Evolutionary conservation across 1,140 invertebrate genomes (phyloP), one percentile per base, ranked within the genome.

Genomic region (Drosophila fuyamai): DNA sequence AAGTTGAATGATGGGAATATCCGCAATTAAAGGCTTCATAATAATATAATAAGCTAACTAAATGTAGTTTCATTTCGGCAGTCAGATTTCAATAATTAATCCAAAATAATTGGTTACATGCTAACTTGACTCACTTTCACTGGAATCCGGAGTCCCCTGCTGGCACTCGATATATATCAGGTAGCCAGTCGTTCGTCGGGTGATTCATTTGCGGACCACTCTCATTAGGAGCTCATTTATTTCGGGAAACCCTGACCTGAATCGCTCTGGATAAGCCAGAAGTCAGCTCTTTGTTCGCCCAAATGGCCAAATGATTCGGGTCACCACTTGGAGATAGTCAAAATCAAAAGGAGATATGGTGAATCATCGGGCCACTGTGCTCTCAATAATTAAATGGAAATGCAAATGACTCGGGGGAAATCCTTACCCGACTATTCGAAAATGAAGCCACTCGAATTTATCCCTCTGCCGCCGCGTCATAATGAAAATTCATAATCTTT

Each of bases 401-500:
- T 50, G 41, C 43, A 44, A 70, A 46, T 40, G 65, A 23, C 13
- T 27, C 3, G 13, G 38, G 36, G 18, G 16, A 40, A 5, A 29
- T 51, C 4, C 65, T 36, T 14, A 41, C 18, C 13, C 29, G 48
- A 75, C 23, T 57, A 44, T 51, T 27, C 48, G 61, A 44, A 59
- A 76, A 67, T 67, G 60, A 67, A 59, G 72, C 73, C 43, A 76
- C 48, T 76, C 47, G 47, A 66, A 40, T 43, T 35, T 2, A 10
- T 62, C 40, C 51, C 47, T 65, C 43, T 60, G 18, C 29, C 7
- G 29, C 63, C 63, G 81, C 50, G 74, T 59, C 78, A 67, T 85
- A 85, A 88, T 88, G 82, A 79, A 88, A 85, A 88, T 82, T 79
- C 83, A 85, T 79, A 88, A 85, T 82, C 82, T 81, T 57, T 57